Evolutionary conservation across 2,113 vertebrate species (phyloP), one percentile per base, ranked within the genome.

Genomic region (Colius striatus): DNA sequence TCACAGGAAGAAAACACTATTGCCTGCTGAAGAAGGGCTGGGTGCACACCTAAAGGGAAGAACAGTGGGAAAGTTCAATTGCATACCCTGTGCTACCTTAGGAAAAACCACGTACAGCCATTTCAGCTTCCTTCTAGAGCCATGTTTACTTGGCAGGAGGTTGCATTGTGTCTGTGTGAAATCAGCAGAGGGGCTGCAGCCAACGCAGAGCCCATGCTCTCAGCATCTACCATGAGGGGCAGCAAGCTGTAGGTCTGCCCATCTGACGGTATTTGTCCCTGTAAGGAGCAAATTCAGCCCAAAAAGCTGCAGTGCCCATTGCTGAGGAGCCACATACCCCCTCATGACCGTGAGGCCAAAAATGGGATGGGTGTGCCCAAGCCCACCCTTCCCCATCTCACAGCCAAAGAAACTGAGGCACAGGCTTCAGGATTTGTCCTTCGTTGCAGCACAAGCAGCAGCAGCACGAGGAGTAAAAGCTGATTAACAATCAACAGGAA

Each of bases 181-280:
- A 77, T 47, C 7, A 2, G 47, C 41, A 53, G 45, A 13, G 10
- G 41, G 50, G 45, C 45, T 86, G 61, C 16, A 27, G 55, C 32
- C 60, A 47, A 26, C 4, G 6, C 58, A 43, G 19, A 91, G n/a
- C 27, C 17, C 5, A 0, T 11, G 41, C 43, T 38, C 55, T 41
- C 61, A 23, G 26, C 50, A 30, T 5, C 55, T 38, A 6, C 0
- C 1, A 27, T 30, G n/a, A 66, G 41, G 2, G 29, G n/a, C 16
- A 57, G 36, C 55, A 53, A 47, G 41, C 17, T 61, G 17, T 14
- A 23, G 11, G 8, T 10, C 34, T 27, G 45, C 45, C 29, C 50
- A 32, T 32, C 55, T n/a, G 30, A 43, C 9, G 26, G 3, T 18
- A 27, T 32, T 22, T 2, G 0, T 38, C 72, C 19, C 0, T 21